These are phyloP conservation scores for Pammene aurita DNA, from an alignment of 2,888 invertebrate genomes.

Conservation along the genomic window DNA sequence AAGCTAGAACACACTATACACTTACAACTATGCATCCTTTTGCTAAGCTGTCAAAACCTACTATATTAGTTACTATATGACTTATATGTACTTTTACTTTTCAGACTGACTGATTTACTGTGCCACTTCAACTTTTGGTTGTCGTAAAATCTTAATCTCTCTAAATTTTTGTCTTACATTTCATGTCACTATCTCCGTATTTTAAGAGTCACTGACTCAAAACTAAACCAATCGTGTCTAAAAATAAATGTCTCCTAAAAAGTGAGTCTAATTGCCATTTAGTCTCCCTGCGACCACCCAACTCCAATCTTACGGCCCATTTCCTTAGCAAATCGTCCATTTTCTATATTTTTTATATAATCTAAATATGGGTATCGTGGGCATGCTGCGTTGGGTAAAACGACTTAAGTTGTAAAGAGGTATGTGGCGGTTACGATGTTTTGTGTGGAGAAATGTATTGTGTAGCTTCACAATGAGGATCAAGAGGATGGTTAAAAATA, in stretches of 20 bases:
- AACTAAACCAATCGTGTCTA: neutral
- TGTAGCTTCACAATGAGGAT: constrained; percentile 63
- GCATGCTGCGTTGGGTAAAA: neutral
- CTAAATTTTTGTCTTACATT: too few species aligned
- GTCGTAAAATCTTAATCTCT: too few species aligned
- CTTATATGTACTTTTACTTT: too few species aligned
- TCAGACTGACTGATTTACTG: too few species aligned
- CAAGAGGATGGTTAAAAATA: constrained; percentile 78
- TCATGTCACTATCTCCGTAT: neutral
- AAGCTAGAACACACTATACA: too few species aligned
- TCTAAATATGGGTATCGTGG: constrained; percentile 34
- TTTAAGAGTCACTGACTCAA: neutral
- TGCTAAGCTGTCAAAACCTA: too few species aligned
- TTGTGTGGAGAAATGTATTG: constrained; percentile 1
- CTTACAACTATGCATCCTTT: too few species aligned
- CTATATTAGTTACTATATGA: too few species aligned
- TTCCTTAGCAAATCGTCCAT: constrained; percentile 36
- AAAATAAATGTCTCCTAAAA: constrained; percentile 21
- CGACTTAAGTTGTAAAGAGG: neutral
- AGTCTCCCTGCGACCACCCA: constrained; percentile 35
- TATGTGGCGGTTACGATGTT: neutral
- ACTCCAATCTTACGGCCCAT: constrained; percentile 32
- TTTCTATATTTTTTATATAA: constrained; percentile 38
- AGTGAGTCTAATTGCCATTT: constrained; percentile 14
- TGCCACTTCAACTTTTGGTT: too few species aligned